Evolutionary conservation across 2,888 invertebrate genomes (phyloP), one percentile per base, ranked within the genome.

Genomic region (Osmoderma eremita): DNA sequence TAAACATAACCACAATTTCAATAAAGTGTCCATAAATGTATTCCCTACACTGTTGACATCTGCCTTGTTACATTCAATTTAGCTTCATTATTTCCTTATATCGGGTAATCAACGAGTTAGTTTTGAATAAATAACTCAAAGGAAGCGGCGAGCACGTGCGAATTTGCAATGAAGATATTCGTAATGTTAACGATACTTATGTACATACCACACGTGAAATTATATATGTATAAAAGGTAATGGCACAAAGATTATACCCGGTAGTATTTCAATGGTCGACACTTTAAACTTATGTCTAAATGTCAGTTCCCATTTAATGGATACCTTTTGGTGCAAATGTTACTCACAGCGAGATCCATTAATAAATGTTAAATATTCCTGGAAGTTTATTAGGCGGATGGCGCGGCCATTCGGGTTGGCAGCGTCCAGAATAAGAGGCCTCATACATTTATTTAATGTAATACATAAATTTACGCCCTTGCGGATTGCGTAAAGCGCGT

Each of bases 391-490:
- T 75, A 77, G 72, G 64, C 69, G 63, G 68, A 69, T 68, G 71
- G 50, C 67, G 73, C 72, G 30, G 30, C 70, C 74, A 75, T 73
- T 75, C 67, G 67, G 69, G 71, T 69, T 69, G 70, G 50, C 68
- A 68, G 70, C 70, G 12, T 39, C 69, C 65, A 63, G 69, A 50
- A 64, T 66, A 72, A 69, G 72, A 72, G 72, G 71, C 74, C 74
- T 75, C 74, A 76, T 75, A 75, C 75, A 78, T 78, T 77, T 78
- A 78, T 78, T 78, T 78, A 78, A 78, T 79, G 78, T 76, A 76
- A 78, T 77, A 77, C 78, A 78, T 79, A 78, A 78, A 80, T 79
- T 30, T 78, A 77, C 74, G 62, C 67, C 64, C 66, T 71, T 71
- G 71, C 65, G 74, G 78, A 76, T 75, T 77, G 77, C 76, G 75